These are phyloP conservation scores for Tetanocera ferruginea DNA, from an alignment of 2,888 invertebrate genomes.

Conservation along the genomic window DNA sequence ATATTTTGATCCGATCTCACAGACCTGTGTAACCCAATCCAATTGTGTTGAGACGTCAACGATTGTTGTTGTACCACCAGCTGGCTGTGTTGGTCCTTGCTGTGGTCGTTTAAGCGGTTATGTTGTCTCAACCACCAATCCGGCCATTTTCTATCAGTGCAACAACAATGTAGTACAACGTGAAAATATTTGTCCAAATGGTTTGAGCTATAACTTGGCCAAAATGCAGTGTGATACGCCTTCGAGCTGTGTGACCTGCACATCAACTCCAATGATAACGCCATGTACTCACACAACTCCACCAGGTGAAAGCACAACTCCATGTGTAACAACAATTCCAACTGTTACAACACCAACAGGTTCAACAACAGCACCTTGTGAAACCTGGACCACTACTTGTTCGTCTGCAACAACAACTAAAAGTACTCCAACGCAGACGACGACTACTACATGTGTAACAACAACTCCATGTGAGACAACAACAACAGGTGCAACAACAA, in stretches of 20 bases:
- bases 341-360: not conserved
- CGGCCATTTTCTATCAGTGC: constrained; percentile 47
- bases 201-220: constrained; percentile 45
- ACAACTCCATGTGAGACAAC: constrained; percentile 31
- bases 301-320: constrained; percentile 31
- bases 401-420: constrained; percentile 17
- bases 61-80: not conserved
- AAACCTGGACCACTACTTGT: not conserved
- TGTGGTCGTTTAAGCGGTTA: constrained; percentile 43
- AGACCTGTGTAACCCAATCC: constrained; percentile 52
- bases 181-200: constrained; percentile 36
- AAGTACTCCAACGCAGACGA: constrained; percentile 28
- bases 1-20: constrained; percentile 54
- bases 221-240: constrained; percentile 41
- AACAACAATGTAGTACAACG: constrained; percentile 32
- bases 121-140: constrained; percentile 42
- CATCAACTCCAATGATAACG: constrained; percentile 24
- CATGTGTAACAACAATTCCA: constrained; percentile 1
- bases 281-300: constrained; percentile 23
- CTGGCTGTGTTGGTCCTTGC: constrained; percentile 44
- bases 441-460: constrained; percentile 21
- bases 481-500: not conserved
- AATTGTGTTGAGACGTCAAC: constrained; percentile 54
- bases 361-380: constrained; percentile 16
- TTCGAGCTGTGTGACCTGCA: not conserved